These are phyloP conservation scores for Garra rufa DNA, from an alignment of 2,113 vertebrate genomes.

Conservation along the genomic window DNA sequence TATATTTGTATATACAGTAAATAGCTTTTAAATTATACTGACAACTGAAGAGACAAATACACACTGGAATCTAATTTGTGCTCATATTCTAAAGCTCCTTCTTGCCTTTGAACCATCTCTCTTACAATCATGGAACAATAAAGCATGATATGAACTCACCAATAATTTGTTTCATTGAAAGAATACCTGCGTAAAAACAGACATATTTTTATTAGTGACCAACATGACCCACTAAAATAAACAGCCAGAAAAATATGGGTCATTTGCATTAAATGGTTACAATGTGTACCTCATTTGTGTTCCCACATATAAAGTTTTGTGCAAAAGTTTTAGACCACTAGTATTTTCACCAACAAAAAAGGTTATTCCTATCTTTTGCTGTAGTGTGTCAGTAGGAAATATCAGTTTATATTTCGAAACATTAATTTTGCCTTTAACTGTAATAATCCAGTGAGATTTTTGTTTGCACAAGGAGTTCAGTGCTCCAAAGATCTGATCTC, in stretches of 20 bases:
- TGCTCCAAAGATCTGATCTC: no score
- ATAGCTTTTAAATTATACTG: background rate
- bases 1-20: background rate
- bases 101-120: conserved; percentile 1
- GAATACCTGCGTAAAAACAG: conserved; percentile 62
- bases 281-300: background rate
- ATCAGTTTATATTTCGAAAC: no score
- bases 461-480: no score
- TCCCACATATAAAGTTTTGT: background rate
- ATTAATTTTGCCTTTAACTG: no score
- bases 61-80: background rate
- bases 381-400: no score
- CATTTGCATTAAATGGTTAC: background rate
- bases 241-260: background rate
- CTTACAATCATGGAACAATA: conserved; percentile 13
- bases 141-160: conserved; percentile 76
- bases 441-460: no score
- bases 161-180: conserved; percentile 81
- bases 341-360: no score
- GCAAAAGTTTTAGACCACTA: no score
- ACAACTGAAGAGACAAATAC: background rate
- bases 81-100: background rate
- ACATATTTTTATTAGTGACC: conserved; percentile 47
- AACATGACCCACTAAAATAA: conserved; percentile 17
- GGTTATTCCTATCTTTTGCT: no score